A percentile compares a stretch with the other conserved stretches of the same genome.
Evolutionary conservation across 2,113 vertebrate genomes (phyloP).

Genomic region (Peromyscus californicus): DNA sequence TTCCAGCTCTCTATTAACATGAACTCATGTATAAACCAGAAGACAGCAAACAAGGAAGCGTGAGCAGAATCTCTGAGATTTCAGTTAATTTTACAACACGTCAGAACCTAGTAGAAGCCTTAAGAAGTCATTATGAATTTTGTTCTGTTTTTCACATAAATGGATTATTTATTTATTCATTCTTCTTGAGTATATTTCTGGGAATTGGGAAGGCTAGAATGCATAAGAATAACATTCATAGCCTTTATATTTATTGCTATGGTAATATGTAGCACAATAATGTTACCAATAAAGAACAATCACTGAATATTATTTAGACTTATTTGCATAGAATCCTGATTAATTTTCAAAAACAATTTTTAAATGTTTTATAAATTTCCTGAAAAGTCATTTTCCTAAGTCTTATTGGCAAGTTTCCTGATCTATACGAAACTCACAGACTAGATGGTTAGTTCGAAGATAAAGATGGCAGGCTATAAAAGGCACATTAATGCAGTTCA

Average conservation of each 20-base stretch:
- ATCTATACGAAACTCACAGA: conserved; percentile 17
- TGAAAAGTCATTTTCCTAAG: background rate
- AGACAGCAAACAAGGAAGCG: conserved; percentile 27
- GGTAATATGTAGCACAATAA: conserved; percentile 34
- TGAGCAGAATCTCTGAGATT: background rate
- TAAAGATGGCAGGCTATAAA: background rate
- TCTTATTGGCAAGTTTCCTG: background rate
- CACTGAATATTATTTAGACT: conserved; percentile 14
- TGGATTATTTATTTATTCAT: conserved; percentile 42
- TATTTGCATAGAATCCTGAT: background rate
- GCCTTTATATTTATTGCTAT: background rate
- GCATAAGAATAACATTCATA: conserved; percentile 1
- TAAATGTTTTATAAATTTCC: background rate
- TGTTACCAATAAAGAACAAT: background rate
- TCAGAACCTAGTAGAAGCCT: conserved; percentile 35
- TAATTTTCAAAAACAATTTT: conserved; percentile 41
- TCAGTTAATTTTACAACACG: conserved; percentile 29
- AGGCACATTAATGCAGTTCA: background rate
- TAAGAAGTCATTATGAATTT: conserved; percentile 42
- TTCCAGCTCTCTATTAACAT: background rate
- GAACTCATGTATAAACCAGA: background rate
- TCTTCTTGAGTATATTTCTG: conserved; percentile 18
- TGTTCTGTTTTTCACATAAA: conserved; percentile 53
- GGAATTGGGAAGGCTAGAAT: background rate
- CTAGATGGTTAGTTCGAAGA: background rate